A percentile compares a stretch with the other conserved stretches of the same genome.
phyloP scores from a whole-genome alignment of 2,888 invertebrate species.

The Cantharis flavilabris region DNA sequence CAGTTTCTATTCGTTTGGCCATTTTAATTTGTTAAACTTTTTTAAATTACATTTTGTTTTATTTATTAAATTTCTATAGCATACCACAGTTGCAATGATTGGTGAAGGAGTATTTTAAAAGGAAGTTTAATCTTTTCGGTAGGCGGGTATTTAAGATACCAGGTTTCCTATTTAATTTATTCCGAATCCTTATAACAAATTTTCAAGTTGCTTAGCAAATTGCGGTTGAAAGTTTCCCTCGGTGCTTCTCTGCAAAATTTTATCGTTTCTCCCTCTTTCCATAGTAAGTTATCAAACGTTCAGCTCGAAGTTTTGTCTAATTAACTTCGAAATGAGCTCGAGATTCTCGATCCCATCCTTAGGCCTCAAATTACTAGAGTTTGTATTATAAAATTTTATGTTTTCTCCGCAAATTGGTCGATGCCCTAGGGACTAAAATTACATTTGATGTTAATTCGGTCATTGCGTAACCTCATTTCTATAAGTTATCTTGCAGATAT shows the following conservation, averaged over 20 bases:
- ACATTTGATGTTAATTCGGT: neutral
- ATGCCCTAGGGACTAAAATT: conserved; percentile 11
- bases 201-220: conserved; percentile 50
- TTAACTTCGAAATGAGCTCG: conserved; percentile 51
- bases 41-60: neutral
- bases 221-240: conserved; percentile 51
- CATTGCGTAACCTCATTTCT: neutral
- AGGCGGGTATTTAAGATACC: conserved; percentile 34
- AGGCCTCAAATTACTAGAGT: conserved; percentile 34
- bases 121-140: conserved; percentile 34
- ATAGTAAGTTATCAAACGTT: conserved; percentile 49
- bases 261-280: conserved; percentile 46
- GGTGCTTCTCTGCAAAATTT: conserved; percentile 44
- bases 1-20: neutral
- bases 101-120: neutral
- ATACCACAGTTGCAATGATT: neutral
- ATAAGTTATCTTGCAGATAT: neutral
- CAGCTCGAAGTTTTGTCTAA: conserved; percentile 49
- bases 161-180: conserved; percentile 48
- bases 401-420: conserved; percentile 25
- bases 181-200: conserved; percentile 51
- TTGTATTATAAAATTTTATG: conserved; percentile 30
- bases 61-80: neutral
- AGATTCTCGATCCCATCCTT: conserved; percentile 40
- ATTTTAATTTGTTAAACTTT: neutral